Conservation (phyloP, 2,797 vertebrate genomes). For the Parauchenoglanis ngamensis region DNA sequence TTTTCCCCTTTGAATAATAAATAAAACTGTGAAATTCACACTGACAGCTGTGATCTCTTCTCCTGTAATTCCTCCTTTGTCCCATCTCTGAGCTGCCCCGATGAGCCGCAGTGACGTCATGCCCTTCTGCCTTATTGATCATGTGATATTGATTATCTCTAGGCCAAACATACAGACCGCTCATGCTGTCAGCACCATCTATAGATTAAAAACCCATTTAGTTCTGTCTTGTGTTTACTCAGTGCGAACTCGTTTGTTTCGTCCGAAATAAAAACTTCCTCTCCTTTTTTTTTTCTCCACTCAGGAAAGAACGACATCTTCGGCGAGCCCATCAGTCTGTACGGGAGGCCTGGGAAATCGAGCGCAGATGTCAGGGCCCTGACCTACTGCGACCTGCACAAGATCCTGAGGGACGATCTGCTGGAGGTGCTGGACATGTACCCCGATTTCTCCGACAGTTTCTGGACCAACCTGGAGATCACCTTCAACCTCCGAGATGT, state of each 20-base stretch:
- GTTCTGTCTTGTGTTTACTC: slow-evolving; percentile 30
- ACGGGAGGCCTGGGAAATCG: slow-evolving; percentile 88
- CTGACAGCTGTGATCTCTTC: background rate
- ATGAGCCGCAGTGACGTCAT: slow-evolving; percentile 15
- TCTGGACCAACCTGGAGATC: slow-evolving; percentile 96
- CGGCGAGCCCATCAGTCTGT: slow-evolving; percentile 90
- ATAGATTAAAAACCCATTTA: slow-evolving; percentile 34
- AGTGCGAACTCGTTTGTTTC: background rate
- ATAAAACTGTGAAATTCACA: background rate
- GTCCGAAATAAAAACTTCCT: background rate
- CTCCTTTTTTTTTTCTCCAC: background rate
- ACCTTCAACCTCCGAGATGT: slow-evolving; percentile 97
- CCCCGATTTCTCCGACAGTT: slow-evolving; percentile 89
- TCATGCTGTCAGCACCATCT: slow-evolving; percentile 51
- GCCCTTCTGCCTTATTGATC: slow-evolving; percentile 27
- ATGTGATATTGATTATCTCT: slow-evolving; percentile 67
- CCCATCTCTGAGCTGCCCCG: background rate
- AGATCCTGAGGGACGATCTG: slow-evolving; percentile 92
- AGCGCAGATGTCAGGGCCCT: slow-evolving; percentile 90
- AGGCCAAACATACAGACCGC: slow-evolving; percentile 52
- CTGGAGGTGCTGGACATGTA: slow-evolving; percentile 98
- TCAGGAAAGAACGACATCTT: slow-evolving; percentile 97
- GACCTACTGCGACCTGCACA: slow-evolving; percentile 97
- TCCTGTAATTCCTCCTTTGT: slow-evolving; percentile 9
- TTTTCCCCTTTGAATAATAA: background rate